Evolutionary conservation across 2,113 vertebrate genomes (phyloP), one percentile per base, ranked within the genome.

Genomic region (Albula glossodonta): DNA sequence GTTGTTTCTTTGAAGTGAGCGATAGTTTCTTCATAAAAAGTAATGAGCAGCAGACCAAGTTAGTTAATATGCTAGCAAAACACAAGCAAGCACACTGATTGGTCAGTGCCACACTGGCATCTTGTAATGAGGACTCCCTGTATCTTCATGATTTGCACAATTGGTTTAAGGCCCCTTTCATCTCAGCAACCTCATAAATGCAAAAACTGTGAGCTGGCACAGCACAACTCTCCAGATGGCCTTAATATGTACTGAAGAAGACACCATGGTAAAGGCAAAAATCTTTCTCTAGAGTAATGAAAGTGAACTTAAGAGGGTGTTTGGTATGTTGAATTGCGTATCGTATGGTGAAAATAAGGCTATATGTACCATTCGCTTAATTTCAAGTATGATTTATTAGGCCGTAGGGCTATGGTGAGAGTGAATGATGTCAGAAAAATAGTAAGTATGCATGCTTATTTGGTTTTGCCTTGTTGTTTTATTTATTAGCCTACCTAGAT

Each of bases 21-120:
- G 5, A 57, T 86, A 81, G 89, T 88, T 90, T 85, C 88, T 81
- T 82, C 85, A 80, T 91, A 89, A 91, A 90, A 86, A 51, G 85
- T 90, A 86, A 89, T 87, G 87, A 87, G 86, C 63, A 22, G 84
- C 86, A 91, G 87, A 87, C 78, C 83, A 25, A n/a, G 41, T 83
- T 86, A 53, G 85, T 86, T 88, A 85, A 87, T 22, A 17, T 50
- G 19, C 84, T 83, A 53, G 77, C 57, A 87, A 82, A 87, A 83
- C 83, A 63, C 57, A 25, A n/a, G 31, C 85, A 31, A 74, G 57
- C 52, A 19, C 19, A 48, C 56, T 17, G 85, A 84, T 82, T 78
- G 83, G 78, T 81, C 51, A 12, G 41, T 48, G n/a, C 41, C 74
- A 48, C 78, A 78, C 48, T 80, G 80, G 49, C 31, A 25, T 78